Evolutionary conservation across 2,797 vertebrate genomes (phyloP), one percentile per base, ranked within the genome.

Genomic region (Amazonetta brasiliensis): DNA sequence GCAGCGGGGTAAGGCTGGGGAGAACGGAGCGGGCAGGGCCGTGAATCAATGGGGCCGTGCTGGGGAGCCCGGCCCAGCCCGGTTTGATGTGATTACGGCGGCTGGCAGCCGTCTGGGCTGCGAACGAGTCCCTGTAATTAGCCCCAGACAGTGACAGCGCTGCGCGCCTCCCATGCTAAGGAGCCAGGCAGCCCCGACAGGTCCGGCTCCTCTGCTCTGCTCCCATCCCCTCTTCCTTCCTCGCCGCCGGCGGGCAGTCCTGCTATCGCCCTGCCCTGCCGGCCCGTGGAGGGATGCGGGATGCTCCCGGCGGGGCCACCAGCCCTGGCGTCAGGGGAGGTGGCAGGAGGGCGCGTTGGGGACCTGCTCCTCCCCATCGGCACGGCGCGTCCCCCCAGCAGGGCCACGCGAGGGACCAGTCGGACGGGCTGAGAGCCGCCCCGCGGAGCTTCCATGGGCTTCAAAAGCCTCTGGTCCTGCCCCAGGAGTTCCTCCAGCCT

Each of bases 111-210:
- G 94, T 94, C 95, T 96, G 94, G 93, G 87, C 90, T 91, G 87
- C 14, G 90, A 52, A 67, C 84, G 33, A 77, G 87, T 92, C 93
- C 96, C 93, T 91, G 89, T 94, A 96, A 96, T 97, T 97, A 97
- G 92, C 89, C 79, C 66, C 94, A 97, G 96, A 97, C 93, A 17
- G 93, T 94, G 92, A 94, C 95, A 93, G 64, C 28, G 44, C 81
- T 87, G 56, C 54, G 48, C 52, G 1, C 87, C 86, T 86, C 84
- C 79, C 91, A 92, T 91, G 94, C 89, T 89, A 94, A 97, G 94
- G 94, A 96, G 92, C 68, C 64, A 22, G 93, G 94, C 94, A 91
- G 94, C 94, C 76, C 92, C 76, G 28, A 88, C 92, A 93, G 96
- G 94, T 97, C 87, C 1, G 35, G 44, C 93, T 94, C 94, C 93